A percentile compares a stretch with the other conserved stretches of the same genome.
Conservation (phyloP, 2,888 invertebrate species). For the Crematogaster levior region DNA sequence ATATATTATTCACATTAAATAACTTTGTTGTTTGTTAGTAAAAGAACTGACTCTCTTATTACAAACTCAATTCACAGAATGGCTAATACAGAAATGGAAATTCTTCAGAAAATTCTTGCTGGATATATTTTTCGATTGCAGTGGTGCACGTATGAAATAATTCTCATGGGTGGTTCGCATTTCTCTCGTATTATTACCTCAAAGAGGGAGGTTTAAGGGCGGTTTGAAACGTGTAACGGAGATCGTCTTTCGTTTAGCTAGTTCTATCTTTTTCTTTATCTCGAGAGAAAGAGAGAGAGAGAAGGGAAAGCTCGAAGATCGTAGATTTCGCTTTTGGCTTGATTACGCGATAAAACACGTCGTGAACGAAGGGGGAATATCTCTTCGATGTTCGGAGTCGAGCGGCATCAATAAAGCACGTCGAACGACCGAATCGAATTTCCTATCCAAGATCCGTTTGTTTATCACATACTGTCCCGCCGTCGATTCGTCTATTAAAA, state of each 20-base stretch:
- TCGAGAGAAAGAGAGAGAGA: not conserved
- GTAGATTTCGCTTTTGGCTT: constrained; percentile 55
- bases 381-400: constrained; percentile 12
- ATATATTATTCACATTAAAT: not conserved
- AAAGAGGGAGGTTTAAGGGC: not conserved
- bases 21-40: not conserved
- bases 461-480: constrained; percentile 15
- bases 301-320: constrained; percentile 5
- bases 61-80: not conserved
- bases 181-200: constrained; percentile 17
- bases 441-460: constrained; percentile 34
- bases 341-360: constrained; percentile 57
- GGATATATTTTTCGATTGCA: not conserved
- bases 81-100: not conserved
- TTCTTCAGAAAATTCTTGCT: not conserved
- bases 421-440: constrained; percentile 50
- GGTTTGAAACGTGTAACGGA: constrained; percentile 8
- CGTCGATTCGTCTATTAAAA: not conserved
- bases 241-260: constrained; percentile 17
- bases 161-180: not conserved
- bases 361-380: constrained; percentile 47
- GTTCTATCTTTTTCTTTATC: not conserved
- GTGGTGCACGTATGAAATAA: not conserved
- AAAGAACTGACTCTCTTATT: not conserved
- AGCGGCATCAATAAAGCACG: constrained; percentile 44